Base-by-base conservation (phyloP, 2,797 vertebrate genomes). In the Lutra lutra region DNA sequence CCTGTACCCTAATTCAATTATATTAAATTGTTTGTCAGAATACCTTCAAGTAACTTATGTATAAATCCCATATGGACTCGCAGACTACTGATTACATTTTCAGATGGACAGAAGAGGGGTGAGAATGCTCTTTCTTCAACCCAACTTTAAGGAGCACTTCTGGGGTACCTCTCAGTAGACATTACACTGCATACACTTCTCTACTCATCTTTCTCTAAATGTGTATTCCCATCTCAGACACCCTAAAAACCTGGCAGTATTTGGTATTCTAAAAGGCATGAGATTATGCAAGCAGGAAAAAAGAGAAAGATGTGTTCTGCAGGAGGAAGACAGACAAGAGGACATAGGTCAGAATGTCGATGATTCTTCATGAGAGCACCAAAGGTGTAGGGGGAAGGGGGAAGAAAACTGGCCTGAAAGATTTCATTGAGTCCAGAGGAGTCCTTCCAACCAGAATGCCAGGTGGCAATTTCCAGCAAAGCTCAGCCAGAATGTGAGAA, bases 51-150 rank as follows among this genome's bases (percentile, higher is more conserved):
- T 70, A 56, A 75, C 40, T 89, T 77, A 89, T 66, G 58, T 86
- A 75, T 60, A 96, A 66, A 70, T 88, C 58, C 82, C 92, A 86
- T 78, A 90, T 88, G 66, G 78, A 79, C 86, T 96, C 80, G 18
- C 6, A 80, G 46, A 82, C 56, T 60, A 64, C 1, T 54, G 56
- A 38, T 29, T 64, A 7, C 35, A 58, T 75, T 94, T 96, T 80
- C 89, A 94, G 72, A 88, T 29, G 56, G 56, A 91, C 1, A 23
- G n/a, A 88, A 20, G 38, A 79, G 96, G 92, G 46, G 18, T 66
- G 48, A 79, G 70, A 89, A 94, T n/a, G 62, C 80, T 70, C 73
- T 54, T 80, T 85, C 25, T 70, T 80, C 62, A 54, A n/a, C 21
- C 8, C 8, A 78, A 43, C 13, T 82, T 38, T 94, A 48, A 48